These are phyloP conservation scores for Pelobates fuscus DNA, from an alignment of 2,113 vertebrate species.

Conservation along the genomic window DNA sequence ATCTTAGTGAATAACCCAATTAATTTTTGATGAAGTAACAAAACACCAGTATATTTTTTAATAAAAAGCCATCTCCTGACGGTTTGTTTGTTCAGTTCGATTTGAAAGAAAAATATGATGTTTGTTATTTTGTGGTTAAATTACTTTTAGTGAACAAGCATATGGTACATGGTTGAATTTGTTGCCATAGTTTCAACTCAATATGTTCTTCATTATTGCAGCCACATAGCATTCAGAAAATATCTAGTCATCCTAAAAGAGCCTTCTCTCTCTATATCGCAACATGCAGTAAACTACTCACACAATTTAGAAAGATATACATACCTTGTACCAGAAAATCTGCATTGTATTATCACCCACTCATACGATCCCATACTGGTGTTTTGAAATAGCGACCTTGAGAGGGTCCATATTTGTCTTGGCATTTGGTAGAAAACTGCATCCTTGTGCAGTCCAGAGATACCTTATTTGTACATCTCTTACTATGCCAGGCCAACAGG, in stretches of 20 bases:
- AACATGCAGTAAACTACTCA: slow-evolving; percentile 2
- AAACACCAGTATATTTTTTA: too few relatives aligned
- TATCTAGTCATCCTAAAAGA: slow-evolving; percentile 5
- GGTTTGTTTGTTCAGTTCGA: too few relatives aligned
- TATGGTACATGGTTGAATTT: slow-evolving; percentile 23
- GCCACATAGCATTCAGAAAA: slow-evolving; percentile 23
- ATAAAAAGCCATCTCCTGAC: too few relatives aligned
- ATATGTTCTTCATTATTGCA: slow-evolving; percentile 42
- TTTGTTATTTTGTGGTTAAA: not conserved
- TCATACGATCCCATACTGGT: not conserved
- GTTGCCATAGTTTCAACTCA: slow-evolving; percentile 6
- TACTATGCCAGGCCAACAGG: too few relatives aligned
- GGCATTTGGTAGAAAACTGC: too few relatives aligned
- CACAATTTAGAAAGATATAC: slow-evolving; percentile 14
- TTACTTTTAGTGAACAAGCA: slow-evolving; percentile 5
- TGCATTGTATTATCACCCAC: slow-evolving; percentile 31
- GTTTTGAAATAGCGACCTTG: not conserved
- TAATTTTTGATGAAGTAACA: too few relatives aligned
- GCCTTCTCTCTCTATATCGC: slow-evolving; percentile 17
- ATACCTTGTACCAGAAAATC: slow-evolving; percentile 28
- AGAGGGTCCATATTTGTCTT: too few relatives aligned
- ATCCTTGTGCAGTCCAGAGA: too few relatives aligned
- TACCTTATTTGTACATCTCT: too few relatives aligned
- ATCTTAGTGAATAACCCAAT: too few relatives aligned
- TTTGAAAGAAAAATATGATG: too few relatives aligned